phyloP scores from a whole-genome alignment of 2,797 vertebrate species.

The Phataginus tetradactyla region DNA sequence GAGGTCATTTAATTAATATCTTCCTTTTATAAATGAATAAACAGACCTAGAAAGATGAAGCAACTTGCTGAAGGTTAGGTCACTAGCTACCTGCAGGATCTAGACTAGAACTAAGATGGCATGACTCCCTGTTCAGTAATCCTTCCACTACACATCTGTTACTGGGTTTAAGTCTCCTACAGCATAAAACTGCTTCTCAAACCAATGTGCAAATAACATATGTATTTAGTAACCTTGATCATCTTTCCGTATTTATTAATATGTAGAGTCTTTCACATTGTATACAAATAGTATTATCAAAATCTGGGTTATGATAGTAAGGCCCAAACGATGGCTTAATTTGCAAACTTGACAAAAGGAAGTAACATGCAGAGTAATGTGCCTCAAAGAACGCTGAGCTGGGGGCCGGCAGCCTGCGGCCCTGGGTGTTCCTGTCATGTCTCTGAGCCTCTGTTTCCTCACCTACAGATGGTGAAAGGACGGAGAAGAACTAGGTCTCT shows the following conservation, averaged over 20 bases:
- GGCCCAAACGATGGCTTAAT: not conserved
- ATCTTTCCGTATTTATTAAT: conserved; percentile 13
- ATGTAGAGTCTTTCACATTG: not conserved
- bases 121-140: not conserved
- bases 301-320: conserved; percentile 23
- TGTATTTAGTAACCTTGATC: not conserved
- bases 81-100: not conserved
- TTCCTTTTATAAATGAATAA: conserved; percentile 37
- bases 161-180: not conserved
- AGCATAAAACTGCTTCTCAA: conserved; percentile 11
- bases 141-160: not conserved
- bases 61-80: not conserved
- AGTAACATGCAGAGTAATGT: not conserved
- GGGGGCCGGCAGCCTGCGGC: not conserved
- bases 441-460: not conserved
- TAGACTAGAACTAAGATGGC: not conserved
- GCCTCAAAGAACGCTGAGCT: not conserved
- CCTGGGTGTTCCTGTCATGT: not conserved
- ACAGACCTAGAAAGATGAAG: not conserved
- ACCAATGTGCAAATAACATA: not conserved
- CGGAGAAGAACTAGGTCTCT: not conserved
- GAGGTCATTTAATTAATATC: not conserved
- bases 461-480: not conserved
- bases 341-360: conserved; percentile 36
- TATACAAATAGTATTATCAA: not conserved